Percentiles rank a stretch among this genome's conserved stretches.
Evolutionary conservation across 2,888 invertebrate genomes (phyloP).

Genomic region (Chalcosyrphus nemorum): DNA sequence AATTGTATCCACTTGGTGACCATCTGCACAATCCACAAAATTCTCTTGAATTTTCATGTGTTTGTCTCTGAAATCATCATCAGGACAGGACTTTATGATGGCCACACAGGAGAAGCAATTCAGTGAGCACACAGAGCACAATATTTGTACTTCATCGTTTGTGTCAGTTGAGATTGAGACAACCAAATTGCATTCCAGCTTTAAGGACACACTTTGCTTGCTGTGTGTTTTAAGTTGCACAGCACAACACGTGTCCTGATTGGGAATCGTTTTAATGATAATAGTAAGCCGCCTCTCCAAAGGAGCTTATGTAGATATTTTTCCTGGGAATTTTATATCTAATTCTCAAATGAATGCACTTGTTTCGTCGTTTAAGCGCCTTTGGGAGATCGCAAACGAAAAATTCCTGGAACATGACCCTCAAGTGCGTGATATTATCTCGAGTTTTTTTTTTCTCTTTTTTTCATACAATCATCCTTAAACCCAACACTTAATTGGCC

Average conservation of each 20-base stretch:
- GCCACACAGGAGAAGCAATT: not conserved
- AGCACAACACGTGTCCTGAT: no score
- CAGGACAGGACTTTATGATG: no score
- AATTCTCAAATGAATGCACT: not conserved
- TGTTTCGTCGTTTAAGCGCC: not conserved
- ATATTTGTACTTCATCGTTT: not conserved
- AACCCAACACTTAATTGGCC: constrained; percentile 17
- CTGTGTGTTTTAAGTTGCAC: no score
- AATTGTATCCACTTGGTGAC: not conserved
- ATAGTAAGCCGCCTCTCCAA: no score
- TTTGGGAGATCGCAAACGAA: not conserved
- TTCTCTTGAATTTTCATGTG: not conserved
- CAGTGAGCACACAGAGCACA: not conserved
- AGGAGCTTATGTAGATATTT: no score
- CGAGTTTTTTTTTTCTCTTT: not conserved
- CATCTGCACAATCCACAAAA: not conserved
- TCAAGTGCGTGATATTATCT: not conserved
- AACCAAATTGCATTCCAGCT: not conserved
- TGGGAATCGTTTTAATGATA: no score
- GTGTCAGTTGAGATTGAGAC: not conserved
- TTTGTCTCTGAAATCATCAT: no score
- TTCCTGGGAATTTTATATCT: no score
- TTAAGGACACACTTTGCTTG: not conserved
- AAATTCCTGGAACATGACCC: not conserved
- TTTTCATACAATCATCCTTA: constrained; percentile 6